These are phyloP conservation scores for Ischnura elegans DNA, from an alignment of 2,888 invertebrate genomes.

Conservation along the genomic window DNA sequence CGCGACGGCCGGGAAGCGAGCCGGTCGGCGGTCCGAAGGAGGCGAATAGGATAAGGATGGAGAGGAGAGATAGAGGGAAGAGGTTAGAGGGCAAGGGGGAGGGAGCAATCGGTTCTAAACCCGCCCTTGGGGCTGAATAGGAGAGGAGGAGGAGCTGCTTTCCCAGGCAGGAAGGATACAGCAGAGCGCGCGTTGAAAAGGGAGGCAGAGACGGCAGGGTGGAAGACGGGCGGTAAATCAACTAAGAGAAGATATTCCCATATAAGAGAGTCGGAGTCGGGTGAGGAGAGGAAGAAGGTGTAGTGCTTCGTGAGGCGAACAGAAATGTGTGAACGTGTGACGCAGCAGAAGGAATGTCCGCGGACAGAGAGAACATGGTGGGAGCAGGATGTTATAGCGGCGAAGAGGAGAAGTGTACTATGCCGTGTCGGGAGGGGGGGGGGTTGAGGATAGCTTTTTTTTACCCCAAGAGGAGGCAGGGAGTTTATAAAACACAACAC, in stretches of 20 bases:
- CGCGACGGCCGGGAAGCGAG: background rate
- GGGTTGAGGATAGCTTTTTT: background rate
- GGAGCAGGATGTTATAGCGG: background rate
- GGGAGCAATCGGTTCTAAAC: background rate
- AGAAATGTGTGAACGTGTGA: conserved; percentile 49
- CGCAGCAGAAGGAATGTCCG: conserved; percentile 46
- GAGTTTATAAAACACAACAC: conserved; percentile 37
- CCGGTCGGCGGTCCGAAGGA: background rate
- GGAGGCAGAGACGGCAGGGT: background rate
- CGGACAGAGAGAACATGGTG: conserved; percentile 20
- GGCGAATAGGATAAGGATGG: background rate
- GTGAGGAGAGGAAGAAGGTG: conserved; percentile 26
- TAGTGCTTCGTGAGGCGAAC: conserved; percentile 35
- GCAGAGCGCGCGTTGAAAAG: conserved; percentile 26
- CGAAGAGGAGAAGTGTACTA: background rate
- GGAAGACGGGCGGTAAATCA: conserved; percentile 55
- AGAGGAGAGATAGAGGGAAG: background rate
- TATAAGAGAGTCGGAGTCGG: conserved; percentile 15
- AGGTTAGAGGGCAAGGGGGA: conserved; percentile 6
- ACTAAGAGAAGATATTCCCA: conserved; percentile 57
- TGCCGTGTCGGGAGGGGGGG: background rate
- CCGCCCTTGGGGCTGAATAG: background rate
- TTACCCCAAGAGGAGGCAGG: background rate
- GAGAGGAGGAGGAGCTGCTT: conserved; percentile 28
- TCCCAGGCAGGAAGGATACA: background rate